Percentiles rank a stretch among this genome's conserved stretches.
Conservation (phyloP, 2,888 invertebrate species). For the Stenotaenia linearis region DNA sequence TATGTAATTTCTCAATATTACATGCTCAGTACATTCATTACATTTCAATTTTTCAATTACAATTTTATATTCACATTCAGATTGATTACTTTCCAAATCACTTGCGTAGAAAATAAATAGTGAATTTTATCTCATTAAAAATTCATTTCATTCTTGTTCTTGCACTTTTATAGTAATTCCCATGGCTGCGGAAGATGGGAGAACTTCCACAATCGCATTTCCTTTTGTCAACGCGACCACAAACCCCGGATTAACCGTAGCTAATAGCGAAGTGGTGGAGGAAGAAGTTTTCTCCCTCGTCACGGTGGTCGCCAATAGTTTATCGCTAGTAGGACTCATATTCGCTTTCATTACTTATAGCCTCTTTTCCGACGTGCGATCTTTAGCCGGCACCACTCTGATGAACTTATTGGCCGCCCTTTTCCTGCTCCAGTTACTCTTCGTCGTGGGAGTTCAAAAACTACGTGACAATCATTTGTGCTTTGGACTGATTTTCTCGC, state of each 20-base stretch:
- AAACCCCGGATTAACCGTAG: neutral
- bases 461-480: conserved; percentile 57
- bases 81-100: neutral
- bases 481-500: conserved; percentile 56
- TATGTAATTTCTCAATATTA: too few relatives aligned
- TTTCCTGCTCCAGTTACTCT: conserved; percentile 62
- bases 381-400: conserved; percentile 60
- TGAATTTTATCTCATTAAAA: neutral
- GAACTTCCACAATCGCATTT: neutral
- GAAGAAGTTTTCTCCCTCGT: conserved; percentile 59
- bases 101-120: neutral
- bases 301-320: conserved; percentile 60
- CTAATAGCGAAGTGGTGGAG: conserved; percentile 43
- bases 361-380: conserved; percentile 61
- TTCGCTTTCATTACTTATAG: conserved; percentile 67
- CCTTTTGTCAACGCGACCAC: neutral
- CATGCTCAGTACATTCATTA: neutral
- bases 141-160: neutral
- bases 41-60: neutral
- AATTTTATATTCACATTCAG: neutral
- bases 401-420: conserved; percentile 62
- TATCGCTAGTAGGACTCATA: conserved; percentile 61
- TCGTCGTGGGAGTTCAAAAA: conserved; percentile 58
- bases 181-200: neutral
- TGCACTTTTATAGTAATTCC: neutral